Percentiles rank a stretch among this genome's conserved stretches.
These are phyloP conservation scores for Brotula barbata DNA, from an alignment of 2,797 vertebrate species.

Conservation along the genomic window DNA sequence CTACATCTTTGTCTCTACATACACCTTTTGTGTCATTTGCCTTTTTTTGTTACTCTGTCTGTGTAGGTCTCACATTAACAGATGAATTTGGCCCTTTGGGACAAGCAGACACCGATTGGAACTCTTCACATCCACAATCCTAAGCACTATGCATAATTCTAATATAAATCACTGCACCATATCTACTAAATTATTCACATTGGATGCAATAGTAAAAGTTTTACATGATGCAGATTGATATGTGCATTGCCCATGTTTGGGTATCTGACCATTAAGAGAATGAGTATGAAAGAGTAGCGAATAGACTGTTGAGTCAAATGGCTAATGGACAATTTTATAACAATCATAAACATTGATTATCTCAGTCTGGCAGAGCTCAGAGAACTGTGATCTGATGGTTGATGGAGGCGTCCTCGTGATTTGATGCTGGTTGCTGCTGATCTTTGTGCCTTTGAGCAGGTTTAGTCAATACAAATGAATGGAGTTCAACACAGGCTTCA, in stretches of 20 bases:
- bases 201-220: constrained; percentile 6
- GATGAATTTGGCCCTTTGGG: not conserved
- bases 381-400: not conserved
- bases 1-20: too few species aligned
- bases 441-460: constrained; percentile 37
- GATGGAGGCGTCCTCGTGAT: constrained; percentile 8
- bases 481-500: constrained; percentile 14
- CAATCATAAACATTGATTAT: constrained; percentile 60
- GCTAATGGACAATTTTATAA: constrained; percentile 61
- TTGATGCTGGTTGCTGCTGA: constrained; percentile 27
- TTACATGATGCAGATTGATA: constrained; percentile 32
- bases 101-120: constrained; percentile 1
- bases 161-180: constrained; percentile 6
- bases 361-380: constrained; percentile 5
- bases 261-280: constrained; percentile 28
- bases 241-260: constrained; percentile 20
- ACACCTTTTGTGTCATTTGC: not conserved
- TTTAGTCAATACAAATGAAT: constrained; percentile 11
- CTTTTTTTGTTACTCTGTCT: not conserved
- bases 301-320: constrained; percentile 17
- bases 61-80: not conserved
- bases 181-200: constrained; percentile 42
- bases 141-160: not conserved
- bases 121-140: not conserved
- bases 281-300: constrained; percentile 11